A percentile compares a stretch with the other conserved stretches of the same genome.
Conservation (phyloP, 2,113 vertebrate genomes). For the Piprites chloris region DNA sequence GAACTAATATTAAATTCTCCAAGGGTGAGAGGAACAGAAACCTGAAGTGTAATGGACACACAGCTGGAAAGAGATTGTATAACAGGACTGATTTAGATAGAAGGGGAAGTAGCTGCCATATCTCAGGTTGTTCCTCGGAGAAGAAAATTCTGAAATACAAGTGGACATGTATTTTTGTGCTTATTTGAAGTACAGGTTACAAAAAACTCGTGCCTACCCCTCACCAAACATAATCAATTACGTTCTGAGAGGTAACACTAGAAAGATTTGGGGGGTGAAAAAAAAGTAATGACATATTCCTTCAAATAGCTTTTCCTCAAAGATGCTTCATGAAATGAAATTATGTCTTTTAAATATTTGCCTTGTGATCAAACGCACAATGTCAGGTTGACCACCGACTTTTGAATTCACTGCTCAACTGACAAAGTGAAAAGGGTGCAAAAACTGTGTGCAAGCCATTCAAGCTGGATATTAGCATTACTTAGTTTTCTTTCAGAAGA, state of each 20-base stretch:
- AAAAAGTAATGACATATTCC: background rate
- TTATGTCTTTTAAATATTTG: background rate
- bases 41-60: fast-evolving
- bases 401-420: background rate
- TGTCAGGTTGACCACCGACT: background rate
- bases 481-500: background rate
- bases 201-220: background rate
- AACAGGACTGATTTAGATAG: background rate
- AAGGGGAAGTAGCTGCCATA: background rate
- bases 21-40: background rate
- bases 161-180: background rate
- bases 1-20: background rate
- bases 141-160: background rate
- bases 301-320: background rate
- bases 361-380: background rate
- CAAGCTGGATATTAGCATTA: background rate
- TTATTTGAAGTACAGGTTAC: background rate
- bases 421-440: background rate
- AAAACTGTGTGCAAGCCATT: background rate
- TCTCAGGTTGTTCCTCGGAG: background rate
- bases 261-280: fast-evolving
- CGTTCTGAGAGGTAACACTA: background rate
- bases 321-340: background rate
- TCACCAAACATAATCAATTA: background rate
- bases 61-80: background rate